Base-by-base conservation (phyloP, 2,888 invertebrate species). In the Sphinx pinastri region DNA sequence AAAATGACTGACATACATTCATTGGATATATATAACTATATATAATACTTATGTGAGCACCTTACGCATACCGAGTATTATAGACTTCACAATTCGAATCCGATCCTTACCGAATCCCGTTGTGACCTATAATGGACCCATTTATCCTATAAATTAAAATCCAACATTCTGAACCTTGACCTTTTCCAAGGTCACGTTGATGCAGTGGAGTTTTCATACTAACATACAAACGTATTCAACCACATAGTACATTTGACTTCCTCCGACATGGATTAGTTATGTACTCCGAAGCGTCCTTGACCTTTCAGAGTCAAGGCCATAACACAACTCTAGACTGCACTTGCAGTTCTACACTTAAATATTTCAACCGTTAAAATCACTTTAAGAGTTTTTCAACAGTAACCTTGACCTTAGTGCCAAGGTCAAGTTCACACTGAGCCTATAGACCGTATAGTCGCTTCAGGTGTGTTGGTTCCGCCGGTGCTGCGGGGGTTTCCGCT, bases 391-490 rank as follows among this genome's bases (percentile, higher is more conserved):
- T 25, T 49, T 67, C 55, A 67, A 70, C 58, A 51, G 31, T 67
- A 71, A 74, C 77, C 75, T 68, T 74, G 72, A 72, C 75, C 74
- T 75, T 71, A 69, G 71, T 72, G 71, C 75, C 69, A 73, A 75
- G 75, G 70, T 73, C 54, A 47, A 66, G 63, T 67, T 68, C 57
- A 47, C 19, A 69, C 51, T 67, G 69, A 69, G 63, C 71, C 69
- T 72, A 49, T 51, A 71, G 68, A 60, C 66, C 31, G 11, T n/a
- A 51, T 1, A 63, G 25, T 19, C 38, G 66, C 67, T 70, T 91
- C 91, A 90, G 71, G 91, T 85, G 83, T 89, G 90, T 68, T 84
- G 88, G 71, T 84, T 82, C 31, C 92, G 79, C 38, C 92, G 81
- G 59, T 89, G 88, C 0, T 86, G 88, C 0, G 85, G 84, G 0